These are phyloP conservation scores for Sesamia inferens DNA, from an alignment of 2,888 invertebrate genomes.

Conservation along the genomic window DNA sequence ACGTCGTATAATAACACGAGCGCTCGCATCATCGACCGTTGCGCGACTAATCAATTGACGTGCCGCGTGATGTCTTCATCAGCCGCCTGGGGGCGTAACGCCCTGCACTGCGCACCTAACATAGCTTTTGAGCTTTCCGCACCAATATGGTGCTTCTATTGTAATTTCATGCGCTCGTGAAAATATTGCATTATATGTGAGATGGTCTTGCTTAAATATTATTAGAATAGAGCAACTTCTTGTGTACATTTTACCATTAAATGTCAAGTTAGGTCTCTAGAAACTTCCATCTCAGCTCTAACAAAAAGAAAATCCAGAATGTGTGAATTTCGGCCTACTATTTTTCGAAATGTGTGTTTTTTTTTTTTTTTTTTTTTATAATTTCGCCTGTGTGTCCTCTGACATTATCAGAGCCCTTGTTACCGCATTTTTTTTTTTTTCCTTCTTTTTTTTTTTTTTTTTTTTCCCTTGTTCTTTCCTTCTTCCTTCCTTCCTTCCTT, in stretches of 20 bases:
- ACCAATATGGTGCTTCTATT: constrained; percentile 63
- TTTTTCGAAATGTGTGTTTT: not conserved
- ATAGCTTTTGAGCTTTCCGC: constrained; percentile 62
- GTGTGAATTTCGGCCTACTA: not conserved
- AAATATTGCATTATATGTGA: constrained; percentile 50
- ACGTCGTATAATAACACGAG: constrained; percentile 88
- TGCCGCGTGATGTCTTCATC: constrained; percentile 89
- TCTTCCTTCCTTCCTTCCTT: too few species aligned
- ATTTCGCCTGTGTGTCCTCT: too few species aligned
- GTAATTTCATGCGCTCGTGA: constrained; percentile 61
- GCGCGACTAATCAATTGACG: constrained; percentile 89
- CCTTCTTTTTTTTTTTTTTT: too few species aligned
- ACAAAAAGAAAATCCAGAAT: not conserved
- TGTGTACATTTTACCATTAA: not conserved
- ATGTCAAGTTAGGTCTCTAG: not conserved
- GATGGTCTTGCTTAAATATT: constrained; percentile 14
- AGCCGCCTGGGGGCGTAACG: constrained; percentile 87
- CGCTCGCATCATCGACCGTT: constrained; percentile 79
- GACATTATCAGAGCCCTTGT: too few species aligned
- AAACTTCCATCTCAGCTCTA: not conserved
- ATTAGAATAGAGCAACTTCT: not conserved
- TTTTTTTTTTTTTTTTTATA: too few species aligned
- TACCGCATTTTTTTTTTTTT: too few species aligned
- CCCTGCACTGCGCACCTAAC: constrained; percentile 81
- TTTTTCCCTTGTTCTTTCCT: too few species aligned